A percentile compares a stretch with the other conserved stretches of the same genome.
Evolutionary conservation across 2,888 invertebrate species (phyloP).

Genomic region (Petrophora chlorosata): DNA sequence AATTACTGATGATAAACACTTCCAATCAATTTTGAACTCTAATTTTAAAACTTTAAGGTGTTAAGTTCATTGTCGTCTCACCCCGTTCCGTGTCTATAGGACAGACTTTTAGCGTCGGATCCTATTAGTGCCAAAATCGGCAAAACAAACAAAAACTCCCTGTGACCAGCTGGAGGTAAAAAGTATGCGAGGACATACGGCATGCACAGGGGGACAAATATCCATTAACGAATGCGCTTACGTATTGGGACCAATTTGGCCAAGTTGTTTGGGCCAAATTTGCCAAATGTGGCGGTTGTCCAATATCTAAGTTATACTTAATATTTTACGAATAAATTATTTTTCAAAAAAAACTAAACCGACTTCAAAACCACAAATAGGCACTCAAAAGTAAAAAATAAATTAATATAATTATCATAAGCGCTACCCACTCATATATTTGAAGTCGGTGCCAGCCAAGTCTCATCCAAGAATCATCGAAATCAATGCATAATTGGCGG

Average conservation of each 20-base stretch:
- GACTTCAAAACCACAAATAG: too few species aligned
- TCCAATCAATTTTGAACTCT: constrained; percentile 4
- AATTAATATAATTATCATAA: too few species aligned
- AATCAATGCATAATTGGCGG: too few species aligned
- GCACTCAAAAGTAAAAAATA: too few species aligned
- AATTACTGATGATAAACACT: constrained; percentile 9
- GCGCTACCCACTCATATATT: too few species aligned
- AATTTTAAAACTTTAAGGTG: background rate
- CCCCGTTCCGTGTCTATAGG: background rate
- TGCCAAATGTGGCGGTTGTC: background rate
- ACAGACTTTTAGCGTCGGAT: constrained; percentile 34
- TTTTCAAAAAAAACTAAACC: too few species aligned
- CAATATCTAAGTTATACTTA: background rate
- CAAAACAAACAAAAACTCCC: constrained; percentile 34
- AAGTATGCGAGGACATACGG: constrained; percentile 26
- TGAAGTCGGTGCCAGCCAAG: too few species aligned
- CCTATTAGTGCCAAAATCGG: constrained; percentile 36
- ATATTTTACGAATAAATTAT: too few species aligned
- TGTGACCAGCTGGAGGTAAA: constrained; percentile 23
- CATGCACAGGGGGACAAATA: constrained; percentile 20
- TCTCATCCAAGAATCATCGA: too few species aligned
- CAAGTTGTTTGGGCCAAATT: constrained; percentile 11
- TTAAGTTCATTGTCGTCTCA: background rate
- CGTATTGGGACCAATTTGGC: constrained; percentile 11
- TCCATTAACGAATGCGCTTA: constrained; percentile 37